A percentile compares a stretch with the other conserved stretches of the same genome.
phyloP scores from a whole-genome alignment of 2,888 invertebrate species.

The Scotopteryx bipunctaria region DNA sequence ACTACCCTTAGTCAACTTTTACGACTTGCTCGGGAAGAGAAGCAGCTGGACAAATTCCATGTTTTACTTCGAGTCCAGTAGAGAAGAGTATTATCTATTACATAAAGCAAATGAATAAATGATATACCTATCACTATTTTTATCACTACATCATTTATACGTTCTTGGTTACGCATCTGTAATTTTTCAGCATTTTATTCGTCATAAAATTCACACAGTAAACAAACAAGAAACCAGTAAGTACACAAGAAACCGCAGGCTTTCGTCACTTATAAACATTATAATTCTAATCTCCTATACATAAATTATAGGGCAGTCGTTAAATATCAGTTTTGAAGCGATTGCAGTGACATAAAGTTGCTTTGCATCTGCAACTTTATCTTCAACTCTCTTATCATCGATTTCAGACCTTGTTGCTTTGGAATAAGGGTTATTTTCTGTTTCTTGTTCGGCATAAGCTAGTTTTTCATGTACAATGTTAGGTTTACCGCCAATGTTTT shows the following conservation, averaged over 20 bases:
- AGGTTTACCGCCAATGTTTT: slow-evolving; percentile 35
- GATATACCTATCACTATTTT: no score
- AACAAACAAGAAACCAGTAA: slow-evolving; percentile 43
- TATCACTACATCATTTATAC: no score
- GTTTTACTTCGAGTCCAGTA: no score
- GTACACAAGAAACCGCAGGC: slow-evolving; percentile 49
- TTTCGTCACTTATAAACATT: slow-evolving; percentile 65
- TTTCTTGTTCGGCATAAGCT: slow-evolving; percentile 20
- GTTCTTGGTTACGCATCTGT: no score
- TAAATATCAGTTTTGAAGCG: slow-evolving; percentile 75
- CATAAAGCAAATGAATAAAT: no score
- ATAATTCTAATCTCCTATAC: slow-evolving; percentile 72
- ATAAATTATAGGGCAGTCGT: slow-evolving; percentile 71
- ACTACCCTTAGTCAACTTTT: no score
- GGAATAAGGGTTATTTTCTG: slow-evolving; percentile 44
- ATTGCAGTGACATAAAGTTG: slow-evolving; percentile 73
- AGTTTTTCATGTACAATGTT: slow-evolving; percentile 45
- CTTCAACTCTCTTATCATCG: slow-evolving; percentile 30
- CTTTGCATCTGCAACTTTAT: slow-evolving; percentile 55
- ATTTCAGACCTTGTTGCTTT: slow-evolving; percentile 40
- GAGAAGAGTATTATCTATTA: no score
- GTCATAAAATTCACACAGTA: slow-evolving; percentile 29
- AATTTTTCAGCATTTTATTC: slow-evolving; percentile 6
- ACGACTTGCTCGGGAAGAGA: no score
- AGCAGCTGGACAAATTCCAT: no score